phyloP scores from a whole-genome alignment of 2,888 invertebrate species.

The Lasioglossum figueresi region DNA sequence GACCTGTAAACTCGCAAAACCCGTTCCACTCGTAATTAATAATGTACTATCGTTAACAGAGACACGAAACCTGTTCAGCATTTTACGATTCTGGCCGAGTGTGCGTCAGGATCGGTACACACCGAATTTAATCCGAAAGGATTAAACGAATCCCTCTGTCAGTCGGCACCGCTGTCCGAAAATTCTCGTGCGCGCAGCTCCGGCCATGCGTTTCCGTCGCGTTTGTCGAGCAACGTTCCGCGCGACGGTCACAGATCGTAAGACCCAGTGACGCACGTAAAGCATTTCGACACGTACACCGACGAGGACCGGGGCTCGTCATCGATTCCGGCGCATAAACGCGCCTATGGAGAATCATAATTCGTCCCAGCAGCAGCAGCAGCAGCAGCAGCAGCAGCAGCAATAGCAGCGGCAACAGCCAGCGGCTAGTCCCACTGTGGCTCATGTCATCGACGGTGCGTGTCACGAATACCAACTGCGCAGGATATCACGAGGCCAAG shows the following conservation, averaged over 20 bases:
- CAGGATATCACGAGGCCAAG: background rate
- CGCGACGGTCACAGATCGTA: background rate
- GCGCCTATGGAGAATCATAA: conserved; percentile 56
- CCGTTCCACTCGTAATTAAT: background rate
- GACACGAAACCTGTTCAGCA: background rate
- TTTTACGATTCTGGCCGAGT: background rate
- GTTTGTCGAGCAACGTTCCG: conserved; percentile 10
- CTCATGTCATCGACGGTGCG: conserved; percentile 62
- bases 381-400: background rate
- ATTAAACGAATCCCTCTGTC: background rate
- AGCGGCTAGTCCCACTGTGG: conserved; percentile 46
- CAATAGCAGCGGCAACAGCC: no score
- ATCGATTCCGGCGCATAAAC: conserved; percentile 52
- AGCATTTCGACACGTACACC: conserved; percentile 39
- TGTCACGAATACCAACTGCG: conserved; percentile 58
- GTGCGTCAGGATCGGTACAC: background rate
- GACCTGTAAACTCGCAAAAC: background rate
- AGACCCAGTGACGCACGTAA: conserved; percentile 12
- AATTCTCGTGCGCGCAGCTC: background rate
- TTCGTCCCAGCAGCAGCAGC: conserved; percentile 36
- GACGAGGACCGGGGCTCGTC: conserved; percentile 20
- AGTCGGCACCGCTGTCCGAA: background rate
- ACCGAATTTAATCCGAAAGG: background rate
- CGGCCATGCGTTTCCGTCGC: conserved; percentile 3
- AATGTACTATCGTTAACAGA: background rate